Base-by-base conservation (phyloP, 2,888 invertebrate genomes). In the Spodoptera picta region DNA sequence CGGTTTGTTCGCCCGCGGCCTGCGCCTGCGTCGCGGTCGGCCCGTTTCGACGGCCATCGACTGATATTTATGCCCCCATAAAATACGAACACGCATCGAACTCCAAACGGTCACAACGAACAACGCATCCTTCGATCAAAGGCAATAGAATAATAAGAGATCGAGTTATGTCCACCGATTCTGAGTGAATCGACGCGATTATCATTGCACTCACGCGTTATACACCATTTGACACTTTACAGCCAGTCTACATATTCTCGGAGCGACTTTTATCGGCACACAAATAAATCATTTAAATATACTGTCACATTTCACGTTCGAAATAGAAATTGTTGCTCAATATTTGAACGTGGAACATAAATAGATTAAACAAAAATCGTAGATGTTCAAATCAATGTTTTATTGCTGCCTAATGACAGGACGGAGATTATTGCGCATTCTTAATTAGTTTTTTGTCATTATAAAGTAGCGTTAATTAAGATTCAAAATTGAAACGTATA, bases 31-130 rank as follows among this genome's bases (percentile, higher is more conserved):
- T 55, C 66, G 66, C 51, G 65, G 10, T 48, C 71, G 71, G 60
- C 61, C 73, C 76, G 69, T 74, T 80, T 71, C 78, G 73, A 74
- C 84, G 84, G 44, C 79, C 85, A 84, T 85, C 85, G 80, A 76
- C 81, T 82, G 83, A 90, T 90, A 90, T 93, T 92, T 92, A 92
- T 92, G 90, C 84, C 82, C 84, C 86, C 89, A 90, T 93, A 93
- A 92, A 92, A 92, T 86, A 83, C 84, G 86, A 90, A 92, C 92
- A 91, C 86, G 89, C 86, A 86, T 73, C 67, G 73, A 64, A 73
- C 74, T 76, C 81, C 84, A 85, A 86, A 87, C 86, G 84, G 71
- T 79, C 79, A 74, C 77, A 74, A 72, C 68, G 71, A 41, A 73
- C 69, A 64, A 73, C 73, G 89, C 89, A 87, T 88, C 90, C 88